A percentile compares a stretch with the other conserved stretches of the same genome.
Evolutionary conservation across 2,113 vertebrate species (phyloP).

Genomic region (Pelecanus crispus): DNA sequence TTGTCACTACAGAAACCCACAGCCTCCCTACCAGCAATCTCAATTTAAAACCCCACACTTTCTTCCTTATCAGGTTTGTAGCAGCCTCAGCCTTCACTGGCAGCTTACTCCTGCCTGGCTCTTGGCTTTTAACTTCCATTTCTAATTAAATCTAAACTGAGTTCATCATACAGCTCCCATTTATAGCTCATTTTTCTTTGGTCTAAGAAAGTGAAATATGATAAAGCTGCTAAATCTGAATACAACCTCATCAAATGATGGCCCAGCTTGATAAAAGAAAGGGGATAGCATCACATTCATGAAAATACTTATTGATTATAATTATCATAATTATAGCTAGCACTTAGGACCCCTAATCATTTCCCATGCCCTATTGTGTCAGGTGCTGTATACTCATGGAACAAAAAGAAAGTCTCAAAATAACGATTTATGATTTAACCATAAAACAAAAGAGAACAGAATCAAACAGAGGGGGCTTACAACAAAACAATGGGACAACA

Average conservation of each 20-base stretch:
- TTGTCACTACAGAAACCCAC: slow-evolving; percentile 65
- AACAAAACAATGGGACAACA: not conserved
- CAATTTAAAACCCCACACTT: slow-evolving; percentile 53
- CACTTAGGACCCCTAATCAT: not conserved
- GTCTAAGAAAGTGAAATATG: not conserved
- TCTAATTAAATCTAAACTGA: slow-evolving; percentile 59
- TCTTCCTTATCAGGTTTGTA: slow-evolving; percentile 52
- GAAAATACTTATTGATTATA: not conserved
- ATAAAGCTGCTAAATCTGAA: not conserved
- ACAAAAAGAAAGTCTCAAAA: not conserved
- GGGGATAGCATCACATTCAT: not conserved
- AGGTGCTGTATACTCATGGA: not conserved
- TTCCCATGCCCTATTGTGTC: not conserved
- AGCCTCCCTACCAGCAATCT: slow-evolving; percentile 36
- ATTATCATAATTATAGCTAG: not conserved
- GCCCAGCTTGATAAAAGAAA: not conserved
- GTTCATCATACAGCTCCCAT: not conserved
- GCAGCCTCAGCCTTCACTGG: not conserved
- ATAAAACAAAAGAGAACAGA: not conserved
- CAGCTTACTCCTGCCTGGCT: not conserved
- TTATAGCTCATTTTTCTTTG: not conserved
- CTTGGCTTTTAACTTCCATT: slow-evolving; percentile 45
- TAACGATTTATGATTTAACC: not conserved
- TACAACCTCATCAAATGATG: not conserved
- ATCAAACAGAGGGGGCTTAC: not conserved